These are phyloP conservation scores for Schizaphis graminum DNA, from an alignment of 2,888 invertebrate genomes.

Conservation along the genomic window DNA sequence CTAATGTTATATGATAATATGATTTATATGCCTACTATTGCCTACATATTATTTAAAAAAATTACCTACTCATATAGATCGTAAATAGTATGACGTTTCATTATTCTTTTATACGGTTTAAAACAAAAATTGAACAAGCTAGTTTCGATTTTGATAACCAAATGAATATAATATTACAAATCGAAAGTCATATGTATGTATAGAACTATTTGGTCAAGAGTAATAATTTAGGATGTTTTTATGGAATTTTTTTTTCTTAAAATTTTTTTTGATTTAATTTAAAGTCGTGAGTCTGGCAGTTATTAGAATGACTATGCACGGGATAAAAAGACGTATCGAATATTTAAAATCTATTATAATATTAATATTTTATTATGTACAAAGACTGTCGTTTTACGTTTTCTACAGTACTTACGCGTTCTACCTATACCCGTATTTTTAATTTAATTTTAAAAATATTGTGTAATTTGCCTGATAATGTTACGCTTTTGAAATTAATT, in stretches of 20 bases:
- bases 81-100: neutral
- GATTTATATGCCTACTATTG: neutral
- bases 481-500: neutral
- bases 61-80: neutral
- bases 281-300: neutral
- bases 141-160: neutral
- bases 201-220: neutral
- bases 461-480: neutral
- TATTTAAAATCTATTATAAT: neutral
- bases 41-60: neutral
- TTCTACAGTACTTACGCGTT: neutral
- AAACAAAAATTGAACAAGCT: neutral
- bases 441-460: neutral
- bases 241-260: neutral
- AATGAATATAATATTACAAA: neutral
- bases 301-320: neutral
- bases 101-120: neutral
- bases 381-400: constrained; percentile 3
- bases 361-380: neutral
- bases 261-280: neutral
- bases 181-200: neutral
- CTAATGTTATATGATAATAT: neutral
- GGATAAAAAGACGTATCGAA: neutral
- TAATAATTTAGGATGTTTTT: neutral
- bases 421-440: neutral